Evolutionary conservation across 2,888 invertebrate genomes (phyloP).

Genomic region (Anthophora plumipes): DNA sequence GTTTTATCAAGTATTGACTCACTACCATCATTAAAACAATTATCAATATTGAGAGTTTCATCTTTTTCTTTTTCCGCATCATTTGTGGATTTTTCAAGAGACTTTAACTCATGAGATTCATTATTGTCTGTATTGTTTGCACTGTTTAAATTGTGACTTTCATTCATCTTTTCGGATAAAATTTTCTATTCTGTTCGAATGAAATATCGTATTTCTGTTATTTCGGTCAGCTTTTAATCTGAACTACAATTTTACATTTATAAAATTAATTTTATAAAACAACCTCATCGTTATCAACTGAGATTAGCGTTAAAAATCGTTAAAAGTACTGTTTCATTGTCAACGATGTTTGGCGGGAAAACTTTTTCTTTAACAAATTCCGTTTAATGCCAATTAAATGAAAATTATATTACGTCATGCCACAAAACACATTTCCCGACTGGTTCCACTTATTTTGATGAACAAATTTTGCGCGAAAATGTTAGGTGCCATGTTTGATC

Average conservation of each 20-base stretch:
- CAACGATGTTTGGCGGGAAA: background rate
- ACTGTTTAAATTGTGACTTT: background rate
- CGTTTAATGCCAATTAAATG: background rate
- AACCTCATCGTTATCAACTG: background rate
- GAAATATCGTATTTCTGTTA: background rate
- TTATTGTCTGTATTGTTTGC: background rate
- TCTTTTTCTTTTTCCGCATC: background rate
- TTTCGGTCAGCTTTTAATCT: background rate
- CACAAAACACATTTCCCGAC: background rate
- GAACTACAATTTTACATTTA: background rate
- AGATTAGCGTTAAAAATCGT: background rate
- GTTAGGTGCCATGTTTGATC: background rate
- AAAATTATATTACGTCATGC: background rate
- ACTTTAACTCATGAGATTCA: background rate
- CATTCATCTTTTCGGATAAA: slow-evolving; percentile 9
- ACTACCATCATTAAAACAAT: background rate
- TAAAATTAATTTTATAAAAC: background rate
- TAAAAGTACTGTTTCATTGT: background rate
- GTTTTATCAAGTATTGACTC: background rate
- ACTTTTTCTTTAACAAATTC: background rate
- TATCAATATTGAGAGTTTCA: background rate
- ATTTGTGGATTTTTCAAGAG: background rate
- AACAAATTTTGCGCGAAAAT: slow-evolving; percentile 40
- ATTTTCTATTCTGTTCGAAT: background rate
- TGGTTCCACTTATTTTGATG: background rate